A percentile compares a stretch with the other conserved stretches of the same genome.
phyloP scores from a whole-genome alignment of 2,888 invertebrate genomes.

The Trachelus stipa region DNA sequence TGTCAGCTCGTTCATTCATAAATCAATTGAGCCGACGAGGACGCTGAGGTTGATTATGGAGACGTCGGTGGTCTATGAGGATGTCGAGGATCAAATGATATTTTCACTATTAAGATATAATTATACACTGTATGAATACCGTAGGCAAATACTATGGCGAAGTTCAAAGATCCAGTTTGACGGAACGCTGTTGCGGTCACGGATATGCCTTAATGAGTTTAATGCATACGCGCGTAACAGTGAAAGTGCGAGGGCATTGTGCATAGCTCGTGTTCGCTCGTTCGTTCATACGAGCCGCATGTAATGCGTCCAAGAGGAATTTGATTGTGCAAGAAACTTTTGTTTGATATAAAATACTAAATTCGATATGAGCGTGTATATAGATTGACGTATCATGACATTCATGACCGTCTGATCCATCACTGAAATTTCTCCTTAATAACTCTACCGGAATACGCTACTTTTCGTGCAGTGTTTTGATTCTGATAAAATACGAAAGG shows the following conservation, averaged over 20 bases:
- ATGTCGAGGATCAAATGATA: neutral
- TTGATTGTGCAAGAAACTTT: neutral
- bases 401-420: neutral
- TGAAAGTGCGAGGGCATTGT: conserved; percentile 7
- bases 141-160: neutral
- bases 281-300: neutral
- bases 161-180: conserved; percentile 5
- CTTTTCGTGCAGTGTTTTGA: neutral
- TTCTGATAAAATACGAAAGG: neutral
- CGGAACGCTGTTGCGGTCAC: conserved; percentile 1
- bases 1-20: too few relatives aligned
- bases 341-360: neutral
- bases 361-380: neutral
- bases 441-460: neutral
- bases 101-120: conserved; percentile 11
- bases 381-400: neutral
- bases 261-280: conserved; percentile 1
- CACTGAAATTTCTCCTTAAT: neutral
- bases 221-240: conserved; percentile 2
- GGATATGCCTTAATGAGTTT: neutral
- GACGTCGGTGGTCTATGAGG: neutral
- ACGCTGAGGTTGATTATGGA: too few relatives aligned
- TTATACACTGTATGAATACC: conserved; percentile 15
- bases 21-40: too few relatives aligned
- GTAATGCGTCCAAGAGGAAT: neutral